Evolutionary conservation across 2,888 invertebrate species (phyloP).

Genomic region (Pollenia angustigena): DNA sequence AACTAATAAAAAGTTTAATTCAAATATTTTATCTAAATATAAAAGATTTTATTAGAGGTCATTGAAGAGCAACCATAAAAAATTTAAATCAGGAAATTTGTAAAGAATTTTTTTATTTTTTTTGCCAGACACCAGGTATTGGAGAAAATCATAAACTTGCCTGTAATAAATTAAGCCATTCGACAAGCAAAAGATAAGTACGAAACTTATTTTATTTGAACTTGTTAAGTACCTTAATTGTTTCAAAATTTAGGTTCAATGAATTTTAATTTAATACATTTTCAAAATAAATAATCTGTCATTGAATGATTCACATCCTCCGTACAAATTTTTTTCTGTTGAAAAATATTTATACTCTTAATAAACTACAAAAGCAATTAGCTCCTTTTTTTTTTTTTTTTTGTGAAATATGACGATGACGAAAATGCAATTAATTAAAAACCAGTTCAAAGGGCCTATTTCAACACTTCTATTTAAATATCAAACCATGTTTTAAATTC

Average conservation of each 20-base stretch:
- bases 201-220: slow-evolving; percentile 34
- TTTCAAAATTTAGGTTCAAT: slow-evolving; percentile 48
- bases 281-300: slow-evolving; percentile 32
- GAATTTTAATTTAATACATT: slow-evolving; percentile 32
- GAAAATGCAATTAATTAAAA: background rate
- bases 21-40: background rate
- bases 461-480: too few species aligned
- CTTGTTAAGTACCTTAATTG: slow-evolving; percentile 18
- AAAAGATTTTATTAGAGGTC: slow-evolving; percentile 1
- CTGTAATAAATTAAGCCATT: slow-evolving; percentile 19
- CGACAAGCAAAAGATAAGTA: background rate
- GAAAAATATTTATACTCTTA: background rate
- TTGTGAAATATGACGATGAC: background rate
- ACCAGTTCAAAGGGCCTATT: background rate
- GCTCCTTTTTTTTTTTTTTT: background rate
- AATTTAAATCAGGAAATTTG: slow-evolving; percentile 24
- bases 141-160: slow-evolving; percentile 2
- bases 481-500: too few species aligned
- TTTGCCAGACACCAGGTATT: background rate
- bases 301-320: slow-evolving; percentile 32
- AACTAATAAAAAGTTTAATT: too few species aligned
- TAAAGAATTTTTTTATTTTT: background rate
- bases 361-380: background rate
- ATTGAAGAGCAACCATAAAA: background rate
- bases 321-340: background rate